phyloP scores from a whole-genome alignment of 2,797 vertebrate species.

The Cynodonichthys magdalenae region DNA sequence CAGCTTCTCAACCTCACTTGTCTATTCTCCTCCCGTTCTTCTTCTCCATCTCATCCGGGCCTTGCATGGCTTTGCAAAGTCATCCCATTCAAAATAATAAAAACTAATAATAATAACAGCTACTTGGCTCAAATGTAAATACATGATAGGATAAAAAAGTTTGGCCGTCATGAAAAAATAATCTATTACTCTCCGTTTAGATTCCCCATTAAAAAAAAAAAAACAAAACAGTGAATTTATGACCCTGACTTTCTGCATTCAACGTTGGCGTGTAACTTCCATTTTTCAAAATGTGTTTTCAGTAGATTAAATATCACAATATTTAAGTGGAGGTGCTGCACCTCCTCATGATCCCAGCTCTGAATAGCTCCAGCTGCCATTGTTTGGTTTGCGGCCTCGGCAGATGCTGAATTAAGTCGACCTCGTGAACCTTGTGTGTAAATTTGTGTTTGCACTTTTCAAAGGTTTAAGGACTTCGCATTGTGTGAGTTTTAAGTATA shows the following conservation, averaged over 20 bases:
- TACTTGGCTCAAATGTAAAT: conserved; percentile 17
- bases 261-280: conserved; percentile 14
- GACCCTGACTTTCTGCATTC: conserved; percentile 20
- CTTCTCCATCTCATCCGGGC: conserved; percentile 29
- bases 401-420: conserved; percentile 7
- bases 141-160: neutral
- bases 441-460: neutral
- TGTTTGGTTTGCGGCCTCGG: conserved; percentile 15
- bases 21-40: conserved; percentile 24
- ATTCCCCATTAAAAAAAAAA: neutral
- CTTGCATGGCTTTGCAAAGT: neutral
- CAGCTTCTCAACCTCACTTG: conserved; percentile 44
- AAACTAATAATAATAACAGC: conserved; percentile 1
- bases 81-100: conserved; percentile 11
- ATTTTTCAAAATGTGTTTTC: conserved; percentile 20
- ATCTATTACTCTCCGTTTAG: neutral
- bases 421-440: neutral
- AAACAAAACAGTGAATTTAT: neutral
- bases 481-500: neutral
- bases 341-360: conserved; percentile 13
- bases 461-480: neutral
- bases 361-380: conserved; percentile 16
- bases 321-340: conserved; percentile 14
- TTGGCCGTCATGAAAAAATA: no score
- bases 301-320: conserved; percentile 16